Evolutionary conservation across 2,888 invertebrate genomes (phyloP), one percentile per base, ranked within the genome.

Genomic region (Conomelus anceps): DNA sequence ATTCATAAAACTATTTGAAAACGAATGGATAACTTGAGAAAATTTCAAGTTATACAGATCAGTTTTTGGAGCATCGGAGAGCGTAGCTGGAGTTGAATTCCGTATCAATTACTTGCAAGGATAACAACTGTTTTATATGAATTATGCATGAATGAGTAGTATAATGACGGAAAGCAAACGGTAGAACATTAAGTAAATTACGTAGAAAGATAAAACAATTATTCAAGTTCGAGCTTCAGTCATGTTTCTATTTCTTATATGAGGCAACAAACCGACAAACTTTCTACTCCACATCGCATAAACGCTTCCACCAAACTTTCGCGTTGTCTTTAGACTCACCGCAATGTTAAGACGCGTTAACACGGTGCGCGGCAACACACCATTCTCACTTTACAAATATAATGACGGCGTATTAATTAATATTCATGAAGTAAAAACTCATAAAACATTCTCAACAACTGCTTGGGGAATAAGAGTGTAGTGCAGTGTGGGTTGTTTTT

Each of bases 391-490:
- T 88, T 20, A 85, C 29, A 88, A 88, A 85, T 85, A 88, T 85
- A 22, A 63, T 63, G 63, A 63, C 63, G 63, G 1, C 84, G 24
- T 85, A 85, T 85, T 88, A 88, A 88, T 88, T 88, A 88, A 88
- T 88, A 88, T 88, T 85, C 88, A 88, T 88, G 26, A 88, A 88
- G 85, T 22, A 85, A 88, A 88, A 85, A 85, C 88, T 0, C 88
- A 88, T 88, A 88, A 88, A 88, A 88, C 88, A 88, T 22, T 85
- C 17, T 20, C n/a, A 26, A 88, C 88, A 88, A 29, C 85, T 22
- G 34, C 13, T 84, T 29, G n/a, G 22, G 86, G 86, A 86, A 86
- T 86, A 23, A 0, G 29, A n/a, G 63, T n/a, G n/a, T 20, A n/a
- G 63, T n/a, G 63, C 6, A 0, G 0, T n/a, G 63, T n/a, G n/a